A percentile compares a stretch with the other conserved stretches of the same genome.
These are phyloP conservation scores for Neodiprion fabricii DNA, from an alignment of 1,140 invertebrate species.

Conservation along the genomic window DNA sequence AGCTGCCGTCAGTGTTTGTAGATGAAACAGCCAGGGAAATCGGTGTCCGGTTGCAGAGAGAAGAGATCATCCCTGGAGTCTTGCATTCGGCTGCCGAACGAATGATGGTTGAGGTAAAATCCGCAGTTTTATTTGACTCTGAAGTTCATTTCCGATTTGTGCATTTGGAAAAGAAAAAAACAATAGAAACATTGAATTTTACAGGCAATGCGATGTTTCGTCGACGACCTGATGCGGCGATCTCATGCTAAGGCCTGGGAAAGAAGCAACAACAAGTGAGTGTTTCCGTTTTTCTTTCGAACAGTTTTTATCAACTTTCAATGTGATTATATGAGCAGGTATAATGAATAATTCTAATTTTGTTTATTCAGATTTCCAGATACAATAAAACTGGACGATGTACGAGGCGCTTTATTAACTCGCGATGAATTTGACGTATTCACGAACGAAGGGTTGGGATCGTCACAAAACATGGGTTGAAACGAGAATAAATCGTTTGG, in stretches of 20 bases:
- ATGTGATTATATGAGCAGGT: neutral
- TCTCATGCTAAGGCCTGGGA: slow-evolving; percentile 50
- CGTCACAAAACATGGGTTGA: slow-evolving; percentile 19
- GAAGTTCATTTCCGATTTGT: neutral
- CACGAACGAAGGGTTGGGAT: slow-evolving; percentile 53
- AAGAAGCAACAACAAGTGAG: slow-evolving; percentile 36
- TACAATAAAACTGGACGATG: slow-evolving; percentile 43
- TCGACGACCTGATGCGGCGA: slow-evolving; percentile 47
- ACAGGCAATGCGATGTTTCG: slow-evolving; percentile 48
- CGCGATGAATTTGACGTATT: slow-evolving; percentile 57
- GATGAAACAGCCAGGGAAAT: slow-evolving; percentile 45
- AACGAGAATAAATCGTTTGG: neutral
- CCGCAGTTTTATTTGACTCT: slow-evolving; percentile 14
- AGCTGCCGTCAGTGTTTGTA: slow-evolving; percentile 44
- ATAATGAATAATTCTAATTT: slow-evolving; percentile 30
- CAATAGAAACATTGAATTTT: neutral
- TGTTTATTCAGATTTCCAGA: slow-evolving; percentile 28
- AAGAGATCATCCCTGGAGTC: slow-evolving; percentile 49
- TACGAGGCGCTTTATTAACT: slow-evolving; percentile 43
- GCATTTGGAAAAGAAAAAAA: neutral
- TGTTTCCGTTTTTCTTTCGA: slow-evolving; percentile 30
- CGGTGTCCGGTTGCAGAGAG: slow-evolving; percentile 44
- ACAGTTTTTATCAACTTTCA: slow-evolving; percentile 9
- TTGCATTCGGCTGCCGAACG: slow-evolving; percentile 41
- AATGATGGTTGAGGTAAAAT: slow-evolving; percentile 44